These are phyloP conservation scores for Bucorvus abyssinicus DNA, from an alignment of 2,797 vertebrate genomes.

Conservation along the genomic window DNA sequence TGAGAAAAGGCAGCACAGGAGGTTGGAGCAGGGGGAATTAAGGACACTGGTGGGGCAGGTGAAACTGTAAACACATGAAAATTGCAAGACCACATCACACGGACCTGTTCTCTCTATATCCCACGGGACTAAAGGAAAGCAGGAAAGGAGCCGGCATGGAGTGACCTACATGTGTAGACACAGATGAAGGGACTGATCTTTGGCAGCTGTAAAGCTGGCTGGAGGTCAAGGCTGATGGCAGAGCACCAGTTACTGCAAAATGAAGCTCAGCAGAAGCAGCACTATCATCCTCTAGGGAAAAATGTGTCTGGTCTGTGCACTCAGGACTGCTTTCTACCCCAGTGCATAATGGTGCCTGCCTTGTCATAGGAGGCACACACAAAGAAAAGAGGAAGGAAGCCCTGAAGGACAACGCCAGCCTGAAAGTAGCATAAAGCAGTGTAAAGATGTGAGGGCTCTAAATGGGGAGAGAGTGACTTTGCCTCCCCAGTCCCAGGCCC, in stretches of 20 bases:
- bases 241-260: neutral
- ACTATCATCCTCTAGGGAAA: neutral
- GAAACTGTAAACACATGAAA: slow-evolving; percentile 2
- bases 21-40: neutral
- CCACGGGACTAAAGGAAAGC: neutral
- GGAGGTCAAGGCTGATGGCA: slow-evolving; percentile 1
- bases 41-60: neutral
- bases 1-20: neutral
- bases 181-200: neutral
- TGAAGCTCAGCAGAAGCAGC: neutral
- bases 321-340: neutral
- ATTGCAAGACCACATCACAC: neutral
- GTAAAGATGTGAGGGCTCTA: neutral
- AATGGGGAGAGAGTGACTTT: neutral
- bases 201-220: neutral
- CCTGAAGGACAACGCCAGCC: neutral
- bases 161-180: neutral
- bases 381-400: neutral
- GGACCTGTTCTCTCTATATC: neutral
- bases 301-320: neutral
- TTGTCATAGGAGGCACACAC: neutral
- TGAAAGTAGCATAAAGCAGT: neutral
- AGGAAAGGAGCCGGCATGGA: neutral
- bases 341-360: neutral
- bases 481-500: neutral